Evolutionary conservation across 2,113 vertebrate genomes (phyloP), one percentile per base, ranked within the genome.

Genomic region (Elachura formosa): DNA sequence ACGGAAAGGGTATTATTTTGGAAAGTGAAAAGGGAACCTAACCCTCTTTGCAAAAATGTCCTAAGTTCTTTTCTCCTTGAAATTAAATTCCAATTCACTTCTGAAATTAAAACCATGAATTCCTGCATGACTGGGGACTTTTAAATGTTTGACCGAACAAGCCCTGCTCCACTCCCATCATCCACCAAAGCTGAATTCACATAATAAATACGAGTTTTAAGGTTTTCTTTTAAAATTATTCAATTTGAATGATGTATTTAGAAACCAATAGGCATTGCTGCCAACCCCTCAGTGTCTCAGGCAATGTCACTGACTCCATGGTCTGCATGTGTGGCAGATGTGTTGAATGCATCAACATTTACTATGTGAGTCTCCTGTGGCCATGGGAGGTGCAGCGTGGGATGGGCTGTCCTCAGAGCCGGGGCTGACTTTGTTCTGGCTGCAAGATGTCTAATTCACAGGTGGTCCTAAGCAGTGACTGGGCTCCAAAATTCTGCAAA

Each of bases 321-420:
- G 93, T 88, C 85, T 90, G 79, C 82, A 31, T 31, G 26, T 2
- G 1, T 4, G 46, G 85, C 94, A 94, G 94, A 86, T 92, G 75
- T 74, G 83, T 80, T 66, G 82, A 80, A 84, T 46, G 75, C 88
- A 88, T 93, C 95, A 83, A 43, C 85, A 71, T 95, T 73, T 76
- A 71, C 72, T 62, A 6, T 21, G 46, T 34, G 24, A 40, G 79
- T 71, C 88, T 93, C 82, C 64, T 46, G 94, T 69, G 92, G 75
- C 67, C 46, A 5, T 2, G 46, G 67, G 62, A 93, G 78, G 82
- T 58, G 55, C 41, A 58, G 54, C 13, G 62, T 83, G 72, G 75
- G 71, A 67, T 59, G 67, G 71, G 46, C 84, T 87, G 67, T 79
- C 82, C 90, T 90, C 63, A 76, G 58, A 94, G 58, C 58, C 12